Evolutionary conservation across 1,140 invertebrate species (phyloP), one percentile per base, ranked within the genome.

Genomic region (Drosophila oshimai): DNA sequence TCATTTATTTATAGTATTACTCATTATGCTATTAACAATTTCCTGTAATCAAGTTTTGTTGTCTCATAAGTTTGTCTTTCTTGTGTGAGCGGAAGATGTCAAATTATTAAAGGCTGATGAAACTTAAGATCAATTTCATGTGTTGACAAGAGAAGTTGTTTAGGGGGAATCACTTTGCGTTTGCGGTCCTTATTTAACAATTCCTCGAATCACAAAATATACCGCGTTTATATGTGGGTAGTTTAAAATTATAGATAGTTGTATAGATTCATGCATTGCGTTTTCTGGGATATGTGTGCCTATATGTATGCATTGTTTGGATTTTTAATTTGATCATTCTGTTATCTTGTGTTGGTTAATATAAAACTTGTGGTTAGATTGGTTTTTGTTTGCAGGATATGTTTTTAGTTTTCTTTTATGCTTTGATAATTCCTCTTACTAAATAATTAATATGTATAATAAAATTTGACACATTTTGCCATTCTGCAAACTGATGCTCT

Each of bases 11-110:
- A 65, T 60, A 74, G 49, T 75, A 31, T 60, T 60, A 54, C 44
- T 69, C 31, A 65, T 64, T 81, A 68, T 69, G 54, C 71, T 81
- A 83, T 80, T 78, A 77, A 78, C 68, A 89, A 89, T 69, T 89
- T 89, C 86, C 84, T 89, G 84, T 89, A 89, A 86, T 89, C 84
- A 89, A 80, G 86, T 89, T 89, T 79, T 89, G 74, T 76, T 55
- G 37, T 64, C 26, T 87, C 77, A 87, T 88, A 87, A 88, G 83
- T 88, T 71, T 74, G 50, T 62, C 7, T 28, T 65, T 47, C 17
- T 65, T 60, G 53, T 57, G 49, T 67, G 61, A 41, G 53, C 62
- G 61, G 55, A 71, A 77, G 33, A 69, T 57, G 28, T 26, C 28
- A 45, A 42, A 31, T 22, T 18, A 50, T 18, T 15, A 34, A 42